These are phyloP conservation scores for Odontophorus gujanensis DNA, from an alignment of 2,113 vertebrate species.

Conservation along the genomic window DNA sequence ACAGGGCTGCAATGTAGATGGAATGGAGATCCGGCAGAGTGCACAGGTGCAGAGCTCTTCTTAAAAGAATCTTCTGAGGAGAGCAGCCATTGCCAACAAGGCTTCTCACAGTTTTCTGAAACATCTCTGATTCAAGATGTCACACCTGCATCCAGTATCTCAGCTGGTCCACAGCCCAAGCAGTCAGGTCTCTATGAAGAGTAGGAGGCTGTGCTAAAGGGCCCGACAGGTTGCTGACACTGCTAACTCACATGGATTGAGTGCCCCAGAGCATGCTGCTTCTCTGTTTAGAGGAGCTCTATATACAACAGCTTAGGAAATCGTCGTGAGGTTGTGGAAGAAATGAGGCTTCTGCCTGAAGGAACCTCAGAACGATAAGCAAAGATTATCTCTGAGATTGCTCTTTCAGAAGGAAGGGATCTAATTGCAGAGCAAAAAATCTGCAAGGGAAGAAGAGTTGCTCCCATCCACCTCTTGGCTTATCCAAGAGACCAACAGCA, in stretches of 20 bases:
- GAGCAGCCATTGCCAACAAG: background rate
- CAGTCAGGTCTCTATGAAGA: background rate
- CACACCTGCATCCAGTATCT: background rate
- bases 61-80: background rate
- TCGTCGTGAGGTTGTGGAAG: background rate
- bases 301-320: background rate
- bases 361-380: background rate
- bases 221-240: background rate
- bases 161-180: background rate
- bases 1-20: fast-evolving
- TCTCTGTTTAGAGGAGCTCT: fast-evolving
- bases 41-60: background rate
- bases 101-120: background rate
- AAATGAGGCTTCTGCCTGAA: background rate
- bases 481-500: background rate
- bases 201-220: background rate
- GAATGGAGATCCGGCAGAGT: background rate
- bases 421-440: background rate
- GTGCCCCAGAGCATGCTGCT: background rate
- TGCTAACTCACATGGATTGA: fast-evolving
- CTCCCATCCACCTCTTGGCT: background rate
- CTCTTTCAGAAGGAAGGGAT: background rate
- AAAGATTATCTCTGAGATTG: background rate
- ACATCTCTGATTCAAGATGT: fast-evolving
- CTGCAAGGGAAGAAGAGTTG: background rate